Conservation (phyloP, 2,113 vertebrate species). For the Anolis carolinensis region DNA sequence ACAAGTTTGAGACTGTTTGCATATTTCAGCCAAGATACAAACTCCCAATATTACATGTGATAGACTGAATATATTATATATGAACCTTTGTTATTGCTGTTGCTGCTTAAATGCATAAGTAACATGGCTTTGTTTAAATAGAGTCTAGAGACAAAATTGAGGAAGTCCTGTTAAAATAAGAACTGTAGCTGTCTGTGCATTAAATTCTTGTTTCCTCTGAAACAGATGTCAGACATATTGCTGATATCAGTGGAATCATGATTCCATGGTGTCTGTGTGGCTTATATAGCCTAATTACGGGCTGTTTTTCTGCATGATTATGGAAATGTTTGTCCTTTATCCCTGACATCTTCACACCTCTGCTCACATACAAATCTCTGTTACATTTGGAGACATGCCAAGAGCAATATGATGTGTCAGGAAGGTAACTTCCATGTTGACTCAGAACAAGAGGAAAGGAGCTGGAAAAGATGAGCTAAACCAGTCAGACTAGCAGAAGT, state of each 20-base stretch:
- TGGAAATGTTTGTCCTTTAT: constrained; percentile 42
- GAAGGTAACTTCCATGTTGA: constrained; percentile 30
- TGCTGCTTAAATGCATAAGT: neutral
- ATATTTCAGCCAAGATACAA: neutral
- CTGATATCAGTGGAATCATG: neutral
- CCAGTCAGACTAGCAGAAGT: constrained; percentile 19
- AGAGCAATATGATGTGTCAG: constrained; percentile 32
- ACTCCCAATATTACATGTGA: neutral
- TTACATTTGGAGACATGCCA: constrained; percentile 34
- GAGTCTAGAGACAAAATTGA: neutral
- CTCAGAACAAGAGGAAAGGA: neutral
- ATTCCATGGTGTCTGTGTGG: neutral
- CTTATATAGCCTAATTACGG: constrained; percentile 26
- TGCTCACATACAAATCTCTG: constrained; percentile 1
- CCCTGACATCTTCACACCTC: neutral
- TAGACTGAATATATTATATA: neutral
- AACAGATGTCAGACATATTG: neutral
- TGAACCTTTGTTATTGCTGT: neutral
- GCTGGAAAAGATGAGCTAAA: constrained; percentile 12
- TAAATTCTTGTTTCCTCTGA: neutral
- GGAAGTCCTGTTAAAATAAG: constrained; percentile 32
- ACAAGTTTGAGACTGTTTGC: neutral
- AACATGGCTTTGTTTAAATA: neutral
- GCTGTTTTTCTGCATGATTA: constrained; percentile 37
- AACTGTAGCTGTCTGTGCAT: neutral